A percentile compares a stretch with the other conserved stretches of the same genome.
Evolutionary conservation across 2,797 vertebrate genomes (phyloP).

Genomic region (Epinephelus coioides): DNA sequence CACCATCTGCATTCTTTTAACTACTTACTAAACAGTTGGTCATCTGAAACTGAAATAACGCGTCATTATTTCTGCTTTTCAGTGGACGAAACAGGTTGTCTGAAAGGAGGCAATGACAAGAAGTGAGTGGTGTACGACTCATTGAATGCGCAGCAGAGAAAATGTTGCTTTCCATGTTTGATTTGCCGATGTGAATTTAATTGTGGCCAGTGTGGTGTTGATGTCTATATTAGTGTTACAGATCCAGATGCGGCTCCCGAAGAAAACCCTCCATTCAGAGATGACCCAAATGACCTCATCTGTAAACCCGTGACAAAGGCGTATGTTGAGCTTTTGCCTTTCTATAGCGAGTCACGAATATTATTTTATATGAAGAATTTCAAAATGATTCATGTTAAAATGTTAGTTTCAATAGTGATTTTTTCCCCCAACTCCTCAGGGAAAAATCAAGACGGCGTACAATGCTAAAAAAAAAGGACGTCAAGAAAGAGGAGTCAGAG

Average conservation of each 20-base stretch:
- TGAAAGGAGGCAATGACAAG: slow-evolving; percentile 34
- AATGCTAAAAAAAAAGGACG: slow-evolving; percentile 81
- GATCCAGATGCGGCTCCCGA: slow-evolving; percentile 86
- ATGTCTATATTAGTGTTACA: slow-evolving; percentile 80
- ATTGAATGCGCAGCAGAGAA: background rate
- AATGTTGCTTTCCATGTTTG: background rate
- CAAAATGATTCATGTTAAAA: background rate
- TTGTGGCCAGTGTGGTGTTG: slow-evolving; percentile 24
- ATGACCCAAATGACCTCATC: slow-evolving; percentile 88
- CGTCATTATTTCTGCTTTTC: slow-evolving; percentile 8
- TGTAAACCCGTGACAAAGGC: slow-evolving; percentile 88
- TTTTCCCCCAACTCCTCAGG: slow-evolving; percentile 65
- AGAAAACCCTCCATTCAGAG: slow-evolving; percentile 88
- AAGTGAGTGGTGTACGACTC: slow-evolving; percentile 49
- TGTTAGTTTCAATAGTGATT: background rate
- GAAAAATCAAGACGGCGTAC: slow-evolving; percentile 86
- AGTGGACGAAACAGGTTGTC: slow-evolving; percentile 27
- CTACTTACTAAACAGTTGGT: background rate
- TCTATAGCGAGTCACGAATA: background rate
- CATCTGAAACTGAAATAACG: background rate
- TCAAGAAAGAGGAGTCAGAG: slow-evolving; percentile 87
- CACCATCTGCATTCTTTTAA: background rate
- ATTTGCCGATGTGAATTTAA: slow-evolving; percentile 8
- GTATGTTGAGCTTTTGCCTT: slow-evolving; percentile 61
- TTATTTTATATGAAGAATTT: background rate